phyloP scores from a whole-genome alignment of 1,140 invertebrate species.

The Drosophila oshimai region DNA sequence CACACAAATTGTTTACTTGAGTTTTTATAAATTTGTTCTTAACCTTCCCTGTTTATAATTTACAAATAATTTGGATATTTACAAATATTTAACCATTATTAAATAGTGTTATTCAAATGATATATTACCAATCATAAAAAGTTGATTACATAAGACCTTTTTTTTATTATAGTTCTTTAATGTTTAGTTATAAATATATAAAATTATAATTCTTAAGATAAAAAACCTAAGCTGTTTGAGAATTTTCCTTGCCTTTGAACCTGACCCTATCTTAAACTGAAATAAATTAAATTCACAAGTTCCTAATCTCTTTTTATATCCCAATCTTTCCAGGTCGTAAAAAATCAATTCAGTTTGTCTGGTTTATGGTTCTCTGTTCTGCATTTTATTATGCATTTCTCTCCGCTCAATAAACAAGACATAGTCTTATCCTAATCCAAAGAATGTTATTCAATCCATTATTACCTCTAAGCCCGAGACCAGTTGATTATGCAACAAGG shows the following conservation, averaged over 20 bases:
- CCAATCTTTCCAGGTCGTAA: neutral
- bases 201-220: too few relatives aligned
- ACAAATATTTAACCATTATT: too few relatives aligned
- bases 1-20: neutral
- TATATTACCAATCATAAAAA: too few relatives aligned
- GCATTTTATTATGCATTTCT: conserved; percentile 18
- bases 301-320: neutral
- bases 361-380: conserved; percentile 9
- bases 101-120: too few relatives aligned
- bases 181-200: too few relatives aligned
- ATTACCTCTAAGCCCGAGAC: conserved; percentile 9
- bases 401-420: conserved; percentile 15
- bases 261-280: neutral
- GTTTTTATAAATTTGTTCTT: neutral
- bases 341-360: conserved; percentile 3
- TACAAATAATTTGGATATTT: too few relatives aligned
- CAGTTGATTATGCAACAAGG: conserved; percentile 32
- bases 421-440: conserved; percentile 23
- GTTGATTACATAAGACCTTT: too few relatives aligned
- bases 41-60: neutral
- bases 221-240: neutral
- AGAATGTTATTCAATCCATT: conserved; percentile 17
- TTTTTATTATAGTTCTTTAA: too few relatives aligned
- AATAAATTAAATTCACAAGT: neutral
- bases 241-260: too few relatives aligned